Conservation (phyloP, 2,113 vertebrate species). For the Shinisaurus crocodilurus region DNA sequence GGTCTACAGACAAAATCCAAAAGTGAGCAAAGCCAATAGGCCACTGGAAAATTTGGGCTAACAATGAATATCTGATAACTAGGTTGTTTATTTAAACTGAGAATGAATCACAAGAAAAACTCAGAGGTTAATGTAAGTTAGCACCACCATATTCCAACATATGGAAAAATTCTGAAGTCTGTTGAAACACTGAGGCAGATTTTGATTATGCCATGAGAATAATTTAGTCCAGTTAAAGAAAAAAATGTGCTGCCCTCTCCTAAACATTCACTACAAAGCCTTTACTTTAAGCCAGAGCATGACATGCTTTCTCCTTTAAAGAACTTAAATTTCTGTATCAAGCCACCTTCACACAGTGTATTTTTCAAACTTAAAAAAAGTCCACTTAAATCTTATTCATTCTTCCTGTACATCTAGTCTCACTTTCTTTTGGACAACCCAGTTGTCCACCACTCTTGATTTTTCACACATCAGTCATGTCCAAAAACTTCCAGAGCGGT, state of each 20-base stretch:
- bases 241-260: not conserved
- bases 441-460: not conserved
- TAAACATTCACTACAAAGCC: not conserved
- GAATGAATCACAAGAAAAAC: conserved; percentile 27
- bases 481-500: not conserved
- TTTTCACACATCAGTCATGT: not conserved
- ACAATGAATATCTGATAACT: conserved; percentile 2
- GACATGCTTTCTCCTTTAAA: not conserved
- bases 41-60: conserved; percentile 29
- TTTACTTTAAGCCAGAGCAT: not conserved
- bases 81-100: conserved; percentile 17
- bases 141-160: conserved; percentile 18
- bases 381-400: not conserved
- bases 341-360: not conserved
- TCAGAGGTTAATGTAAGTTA: conserved; percentile 32
- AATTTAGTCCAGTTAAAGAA: conserved; percentile 13
- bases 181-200: not conserved
- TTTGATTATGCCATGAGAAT: not conserved
- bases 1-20: conserved; percentile 13
- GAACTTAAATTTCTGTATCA: not conserved
- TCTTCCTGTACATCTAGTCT: not conserved
- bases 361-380: not conserved
- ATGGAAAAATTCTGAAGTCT: conserved; percentile 11
- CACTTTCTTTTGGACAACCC: not conserved
- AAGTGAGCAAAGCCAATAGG: conserved; percentile 6